phyloP scores from a whole-genome alignment of 2,888 invertebrate genomes.

The Allolobophora icterica region DNA sequence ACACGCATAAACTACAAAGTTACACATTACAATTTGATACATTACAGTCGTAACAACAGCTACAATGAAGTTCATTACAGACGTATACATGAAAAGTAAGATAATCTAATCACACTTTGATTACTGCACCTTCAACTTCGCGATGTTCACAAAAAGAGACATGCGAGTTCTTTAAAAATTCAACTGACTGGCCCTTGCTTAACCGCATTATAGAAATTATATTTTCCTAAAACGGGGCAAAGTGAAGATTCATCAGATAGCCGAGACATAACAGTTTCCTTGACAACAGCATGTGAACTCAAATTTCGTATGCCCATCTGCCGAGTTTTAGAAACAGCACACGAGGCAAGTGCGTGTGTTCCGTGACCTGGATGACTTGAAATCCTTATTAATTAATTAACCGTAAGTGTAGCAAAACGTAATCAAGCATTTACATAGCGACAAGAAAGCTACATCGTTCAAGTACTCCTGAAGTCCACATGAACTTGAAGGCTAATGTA shows the following conservation, averaged over 20 bases:
- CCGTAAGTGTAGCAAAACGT: not conserved
- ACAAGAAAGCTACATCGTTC: not conserved
- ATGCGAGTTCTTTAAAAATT: not conserved
- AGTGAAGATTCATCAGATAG: not conserved
- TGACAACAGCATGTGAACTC: not conserved
- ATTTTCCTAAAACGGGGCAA: not conserved
- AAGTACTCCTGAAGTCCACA: too few species aligned
- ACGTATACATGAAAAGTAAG: not conserved
- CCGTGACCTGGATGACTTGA: not conserved
- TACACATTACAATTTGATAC: not conserved
- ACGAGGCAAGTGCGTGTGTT: not conserved
- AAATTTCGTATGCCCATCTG: not conserved
- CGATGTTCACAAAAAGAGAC: not conserved
- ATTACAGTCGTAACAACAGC: not conserved
- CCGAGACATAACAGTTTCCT: not conserved
- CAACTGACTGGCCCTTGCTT: not conserved
- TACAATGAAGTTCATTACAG: not conserved
- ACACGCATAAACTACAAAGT: not conserved
- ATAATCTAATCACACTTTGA: not conserved
- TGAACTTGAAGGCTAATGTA: not conserved
- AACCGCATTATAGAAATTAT: not conserved
- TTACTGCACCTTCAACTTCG: not conserved
- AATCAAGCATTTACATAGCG: not conserved
- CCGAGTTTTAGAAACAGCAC: not conserved
- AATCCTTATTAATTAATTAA: not conserved